Evolutionary conservation across 2,888 invertebrate genomes (phyloP), one percentile per base, ranked within the genome.

Genomic region (Tinea pellionella): DNA sequence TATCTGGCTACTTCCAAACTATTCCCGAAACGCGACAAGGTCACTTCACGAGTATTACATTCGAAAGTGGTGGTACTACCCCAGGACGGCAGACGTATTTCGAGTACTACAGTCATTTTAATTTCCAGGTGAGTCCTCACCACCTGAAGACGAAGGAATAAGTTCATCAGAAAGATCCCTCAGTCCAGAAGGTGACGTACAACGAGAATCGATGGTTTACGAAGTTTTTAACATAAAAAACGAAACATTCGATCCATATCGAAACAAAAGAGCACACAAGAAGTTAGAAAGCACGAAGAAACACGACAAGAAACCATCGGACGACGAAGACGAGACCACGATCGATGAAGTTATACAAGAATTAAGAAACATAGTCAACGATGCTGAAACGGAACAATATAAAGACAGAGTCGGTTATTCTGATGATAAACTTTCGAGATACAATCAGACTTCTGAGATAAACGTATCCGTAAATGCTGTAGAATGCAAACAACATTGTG

Each of bases 321-420:
- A 91, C 53, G 92, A 92, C 65, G 92, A 93, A 70, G 92, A 92
- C 61, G 93, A 94, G 77, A 93, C 94, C 0, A 95, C 95, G 1
- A 95, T 96, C 63, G 95, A 95, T 68, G 95, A 95, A 78, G 95
- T 95, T 1, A 95, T 96, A 69, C 94, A 94, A 75, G 95, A 95
- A 74, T 77, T 96, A 41, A 89, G 93, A 64, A 95, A 94, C 68
- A 95, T 96, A 63, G 94, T 95, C 0, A 95, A 93, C 70, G 93
- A 95, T 68, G 95, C 94, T 0, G 94, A 95, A 77, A 92, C 93
- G 0, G 91, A 93, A 75, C 87, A 89, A 60, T 88, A 88, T 61
- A 88, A 86, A 65, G 86, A 80, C 59, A 79, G 76, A 62, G 67
- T 76, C 53, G 66, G 65, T 15, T 78, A 68, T 60, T 63, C 62